Conservation (phyloP, 2,113 vertebrate genomes). For the Tachysurus vachellii region DNA sequence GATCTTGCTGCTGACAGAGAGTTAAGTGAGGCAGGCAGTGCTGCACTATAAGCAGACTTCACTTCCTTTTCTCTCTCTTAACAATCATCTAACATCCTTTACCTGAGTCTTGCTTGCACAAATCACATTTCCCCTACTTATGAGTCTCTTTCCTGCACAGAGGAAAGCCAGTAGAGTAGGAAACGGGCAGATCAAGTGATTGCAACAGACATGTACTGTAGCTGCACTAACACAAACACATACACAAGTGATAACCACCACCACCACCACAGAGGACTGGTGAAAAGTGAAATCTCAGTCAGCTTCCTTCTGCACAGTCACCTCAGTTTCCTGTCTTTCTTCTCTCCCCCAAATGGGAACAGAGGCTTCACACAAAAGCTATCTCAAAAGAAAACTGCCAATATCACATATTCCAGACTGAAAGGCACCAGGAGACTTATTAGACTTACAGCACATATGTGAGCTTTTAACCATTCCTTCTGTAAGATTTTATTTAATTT, state of each 20-base stretch:
- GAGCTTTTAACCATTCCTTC: background rate
- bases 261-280: background rate
- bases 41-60: constrained; percentile 41
- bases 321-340: constrained; percentile 57
- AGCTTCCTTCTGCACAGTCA: constrained; percentile 36
- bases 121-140: constrained; percentile 21
- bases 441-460: background rate
- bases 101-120: background rate
- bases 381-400: constrained; percentile 30
- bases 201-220: background rate
- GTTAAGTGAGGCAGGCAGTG: constrained; percentile 8
- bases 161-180: constrained; percentile 5
- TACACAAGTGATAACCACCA: background rate
- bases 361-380: constrained; percentile 1
- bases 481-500: background rate
- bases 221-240: background rate
- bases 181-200: background rate
- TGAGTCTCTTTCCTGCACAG: constrained; percentile 43
- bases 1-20: constrained; percentile 11
- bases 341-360: constrained; percentile 21
- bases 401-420: constrained; percentile 32
- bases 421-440: constrained; percentile 17
- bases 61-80: constrained; percentile 26
- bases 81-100: constrained; percentile 9
- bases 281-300: constrained; percentile 46